phyloP scores from a whole-genome alignment of 1,140 invertebrate genomes.

The Cotesia glomerata region DNA sequence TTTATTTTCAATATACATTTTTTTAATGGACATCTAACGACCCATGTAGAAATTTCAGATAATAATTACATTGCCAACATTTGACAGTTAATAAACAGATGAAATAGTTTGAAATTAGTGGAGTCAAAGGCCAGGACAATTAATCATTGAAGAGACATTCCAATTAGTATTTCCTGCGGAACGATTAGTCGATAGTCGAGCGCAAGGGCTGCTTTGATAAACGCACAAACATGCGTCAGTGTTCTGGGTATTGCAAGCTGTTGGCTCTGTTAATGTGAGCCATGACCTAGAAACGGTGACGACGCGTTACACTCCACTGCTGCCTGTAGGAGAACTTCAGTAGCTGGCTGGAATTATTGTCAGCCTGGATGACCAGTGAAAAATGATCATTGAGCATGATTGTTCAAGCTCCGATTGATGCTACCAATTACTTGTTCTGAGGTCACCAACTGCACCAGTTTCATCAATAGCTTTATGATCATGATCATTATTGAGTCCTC shows the following conservation, averaged over 20 bases:
- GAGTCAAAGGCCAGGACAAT: not conserved
- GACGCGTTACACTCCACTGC: not conserved
- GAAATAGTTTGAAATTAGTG: not conserved
- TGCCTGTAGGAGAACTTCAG: too few relatives aligned
- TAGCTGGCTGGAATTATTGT: not conserved
- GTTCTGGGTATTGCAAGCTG: not conserved
- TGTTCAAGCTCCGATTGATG: too few relatives aligned
- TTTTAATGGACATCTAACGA: too few relatives aligned
- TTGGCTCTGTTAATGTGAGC: not conserved
- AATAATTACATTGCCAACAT: not conserved
- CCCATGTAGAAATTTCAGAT: not conserved
- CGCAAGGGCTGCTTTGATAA: not conserved
- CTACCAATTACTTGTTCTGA: not conserved
- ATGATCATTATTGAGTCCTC: too few relatives aligned
- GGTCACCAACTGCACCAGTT: not conserved
- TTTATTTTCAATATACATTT: too few relatives aligned
- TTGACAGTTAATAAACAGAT: not conserved
- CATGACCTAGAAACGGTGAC: not conserved
- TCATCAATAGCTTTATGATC: too few relatives aligned
- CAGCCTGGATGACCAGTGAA: not conserved
- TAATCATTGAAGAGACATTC: conserved; percentile 21
- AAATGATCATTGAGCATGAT: too few relatives aligned
- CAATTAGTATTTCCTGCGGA: conserved; percentile 16
- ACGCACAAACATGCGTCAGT: not conserved
- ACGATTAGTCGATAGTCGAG: conserved; percentile 15